These are phyloP conservation scores for Acrobasis consociella DNA, from an alignment of 2,888 invertebrate species.

Conservation along the genomic window DNA sequence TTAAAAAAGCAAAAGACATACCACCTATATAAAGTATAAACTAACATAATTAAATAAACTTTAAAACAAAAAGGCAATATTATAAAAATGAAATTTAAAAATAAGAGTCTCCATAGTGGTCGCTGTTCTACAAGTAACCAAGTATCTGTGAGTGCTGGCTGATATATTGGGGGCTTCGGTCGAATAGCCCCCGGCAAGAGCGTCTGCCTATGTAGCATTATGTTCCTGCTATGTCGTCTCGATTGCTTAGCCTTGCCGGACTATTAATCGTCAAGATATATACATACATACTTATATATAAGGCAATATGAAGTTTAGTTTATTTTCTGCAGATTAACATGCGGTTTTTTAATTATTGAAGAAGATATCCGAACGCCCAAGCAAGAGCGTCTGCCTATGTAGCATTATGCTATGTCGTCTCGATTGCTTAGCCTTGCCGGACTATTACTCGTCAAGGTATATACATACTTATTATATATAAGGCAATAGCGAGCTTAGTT, in stretches of 20 bases:
- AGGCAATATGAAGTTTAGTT: too few relatives aligned
- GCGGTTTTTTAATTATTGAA: too few relatives aligned
- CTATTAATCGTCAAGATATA: neutral
- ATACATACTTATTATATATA: too few relatives aligned
- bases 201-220: slow-evolving; percentile 30
- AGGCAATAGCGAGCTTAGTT: too few relatives aligned
- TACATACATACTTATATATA: too few relatives aligned
- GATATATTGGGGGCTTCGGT: slow-evolving; percentile 77
- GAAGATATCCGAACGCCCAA: too few relatives aligned
- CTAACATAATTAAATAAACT: too few relatives aligned
- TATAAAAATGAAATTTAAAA: neutral
- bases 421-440: slow-evolving; percentile 3
- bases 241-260: slow-evolving; percentile 1
- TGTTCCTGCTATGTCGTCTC: slow-evolving; percentile 29
- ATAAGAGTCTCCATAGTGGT: slow-evolving; percentile 42
- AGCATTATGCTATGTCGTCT: slow-evolving; percentile 29
- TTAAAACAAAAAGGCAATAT: too few relatives aligned
- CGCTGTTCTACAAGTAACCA: slow-evolving; percentile 48
- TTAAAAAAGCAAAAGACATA: too few relatives aligned
- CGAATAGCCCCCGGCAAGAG: slow-evolving; percentile 71
- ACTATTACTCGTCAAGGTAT: neutral
- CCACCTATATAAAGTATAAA: too few relatives aligned
- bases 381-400: slow-evolving; percentile 46
- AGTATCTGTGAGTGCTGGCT: slow-evolving; percentile 67
- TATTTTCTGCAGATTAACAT: too few relatives aligned